Percentiles rank a stretch among this genome's conserved stretches.
These are phyloP conservation scores for Columbina picui DNA, from an alignment of 2,113 vertebrate species.

Conservation along the genomic window DNA sequence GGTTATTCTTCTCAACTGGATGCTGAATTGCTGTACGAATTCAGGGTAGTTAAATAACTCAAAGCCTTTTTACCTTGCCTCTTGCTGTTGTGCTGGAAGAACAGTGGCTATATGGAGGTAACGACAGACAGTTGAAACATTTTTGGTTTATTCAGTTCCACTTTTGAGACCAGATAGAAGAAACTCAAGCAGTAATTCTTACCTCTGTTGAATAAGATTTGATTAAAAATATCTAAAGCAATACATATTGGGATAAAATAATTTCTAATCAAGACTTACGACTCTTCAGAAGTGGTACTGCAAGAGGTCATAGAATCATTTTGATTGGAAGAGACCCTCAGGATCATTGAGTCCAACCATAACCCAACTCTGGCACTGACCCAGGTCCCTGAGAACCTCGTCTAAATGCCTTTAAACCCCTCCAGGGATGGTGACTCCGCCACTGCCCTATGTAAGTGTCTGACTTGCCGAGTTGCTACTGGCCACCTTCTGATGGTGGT, in stretches of 20 bases:
- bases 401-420: too few relatives aligned
- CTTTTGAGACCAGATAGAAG: not conserved
- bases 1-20: not conserved
- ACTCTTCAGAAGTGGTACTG: not conserved
- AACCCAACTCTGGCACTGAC: too few relatives aligned
- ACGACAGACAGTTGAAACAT: not conserved
- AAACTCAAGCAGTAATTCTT: not conserved
- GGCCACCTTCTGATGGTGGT: not conserved
- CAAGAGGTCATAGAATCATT: not conserved
- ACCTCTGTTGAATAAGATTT: not conserved
- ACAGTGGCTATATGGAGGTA: not conserved
- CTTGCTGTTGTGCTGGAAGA: accelerated
- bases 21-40: not conserved
- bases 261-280: not conserved
- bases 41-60: not conserved
- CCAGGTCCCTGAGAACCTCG: too few relatives aligned
- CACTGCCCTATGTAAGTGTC: not conserved
- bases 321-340: too few relatives aligned
- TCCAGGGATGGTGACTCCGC: too few relatives aligned
- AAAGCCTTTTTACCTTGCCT: not conserved
- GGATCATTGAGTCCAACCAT: too few relatives aligned
- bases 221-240: not conserved
- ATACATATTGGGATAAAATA: not conserved
- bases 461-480: not conserved
- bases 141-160: not conserved